These are phyloP conservation scores for Phenganax marumi DNA, from an alignment of 92 coral and sea anemone species.

Conservation along the genomic window DNA sequence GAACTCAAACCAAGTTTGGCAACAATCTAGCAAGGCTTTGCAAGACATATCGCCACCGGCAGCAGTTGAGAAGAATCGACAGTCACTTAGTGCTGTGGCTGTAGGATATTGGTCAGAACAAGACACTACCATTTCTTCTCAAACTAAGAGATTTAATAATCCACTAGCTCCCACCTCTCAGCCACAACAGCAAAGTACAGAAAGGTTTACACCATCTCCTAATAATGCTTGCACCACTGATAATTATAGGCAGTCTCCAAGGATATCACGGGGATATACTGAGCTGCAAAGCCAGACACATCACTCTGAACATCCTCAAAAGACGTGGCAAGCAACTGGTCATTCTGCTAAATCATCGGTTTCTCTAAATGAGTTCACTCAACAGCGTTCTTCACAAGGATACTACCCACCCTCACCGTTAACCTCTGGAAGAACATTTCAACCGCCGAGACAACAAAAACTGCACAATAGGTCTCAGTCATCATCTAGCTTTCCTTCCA, in stretches of 20 bases:
- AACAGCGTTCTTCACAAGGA: slow-evolving; percentile 1
- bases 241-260: background rate
- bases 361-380: background rate
- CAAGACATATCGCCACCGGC: background rate
- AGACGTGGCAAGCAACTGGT: background rate
- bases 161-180: background rate
- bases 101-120: slow-evolving; percentile 8
- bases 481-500: background rate
- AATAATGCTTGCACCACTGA: background rate
- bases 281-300: background rate
- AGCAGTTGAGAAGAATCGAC: background rate
- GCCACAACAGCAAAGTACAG: background rate
- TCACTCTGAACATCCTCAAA: background rate
- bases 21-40: background rate
- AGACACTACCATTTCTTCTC: background rate
- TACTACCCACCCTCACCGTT: slow-evolving; percentile 5
- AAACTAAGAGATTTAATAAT: background rate
- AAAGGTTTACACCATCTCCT: background rate
- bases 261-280: background rate
- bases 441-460: background rate
- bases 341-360: background rate
- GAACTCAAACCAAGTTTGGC: background rate
- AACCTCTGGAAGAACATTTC: background rate
- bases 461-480: background rate
- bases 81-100: background rate